Conservation (phyloP, 1,140 invertebrate species). For the Orussus abietinus region DNA sequence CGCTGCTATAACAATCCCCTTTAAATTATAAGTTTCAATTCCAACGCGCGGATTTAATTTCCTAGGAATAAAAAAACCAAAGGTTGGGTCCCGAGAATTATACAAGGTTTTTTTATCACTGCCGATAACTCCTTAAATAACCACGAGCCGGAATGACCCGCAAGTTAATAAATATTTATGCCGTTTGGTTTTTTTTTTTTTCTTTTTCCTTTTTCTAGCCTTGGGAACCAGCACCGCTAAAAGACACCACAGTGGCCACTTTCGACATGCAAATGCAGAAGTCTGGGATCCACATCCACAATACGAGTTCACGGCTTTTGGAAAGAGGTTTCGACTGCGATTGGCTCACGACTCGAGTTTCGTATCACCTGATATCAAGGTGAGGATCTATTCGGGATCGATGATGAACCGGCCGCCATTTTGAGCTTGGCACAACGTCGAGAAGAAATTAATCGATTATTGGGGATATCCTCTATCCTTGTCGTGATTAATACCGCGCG, state of each 20-base stretch:
- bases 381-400: slow-evolving; percentile 28
- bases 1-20: no score
- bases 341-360: slow-evolving; percentile 59
- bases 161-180: neutral
- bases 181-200: neutral
- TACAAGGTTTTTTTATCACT: neutral
- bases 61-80: slow-evolving; percentile 6
- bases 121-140: neutral
- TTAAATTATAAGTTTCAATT: no score
- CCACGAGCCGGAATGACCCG: no score
- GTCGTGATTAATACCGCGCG: no score
- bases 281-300: slow-evolving; percentile 73
- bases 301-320: slow-evolving; percentile 65
- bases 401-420: no score
- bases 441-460: no score
- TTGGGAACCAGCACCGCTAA: slow-evolving; percentile 23
- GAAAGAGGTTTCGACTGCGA: slow-evolving; percentile 54
- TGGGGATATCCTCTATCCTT: no score
- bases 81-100: neutral
- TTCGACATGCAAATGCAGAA: slow-evolving; percentile 57
- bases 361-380: slow-evolving; percentile 54
- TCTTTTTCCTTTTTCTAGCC: slow-evolving; percentile 18
- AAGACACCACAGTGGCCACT: slow-evolving; percentile 61
- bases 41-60: slow-evolving; percentile 4
- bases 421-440: no score